Evolutionary conservation across 1,140 invertebrate species (phyloP).

Genomic region (Drosophila ananassae): DNA sequence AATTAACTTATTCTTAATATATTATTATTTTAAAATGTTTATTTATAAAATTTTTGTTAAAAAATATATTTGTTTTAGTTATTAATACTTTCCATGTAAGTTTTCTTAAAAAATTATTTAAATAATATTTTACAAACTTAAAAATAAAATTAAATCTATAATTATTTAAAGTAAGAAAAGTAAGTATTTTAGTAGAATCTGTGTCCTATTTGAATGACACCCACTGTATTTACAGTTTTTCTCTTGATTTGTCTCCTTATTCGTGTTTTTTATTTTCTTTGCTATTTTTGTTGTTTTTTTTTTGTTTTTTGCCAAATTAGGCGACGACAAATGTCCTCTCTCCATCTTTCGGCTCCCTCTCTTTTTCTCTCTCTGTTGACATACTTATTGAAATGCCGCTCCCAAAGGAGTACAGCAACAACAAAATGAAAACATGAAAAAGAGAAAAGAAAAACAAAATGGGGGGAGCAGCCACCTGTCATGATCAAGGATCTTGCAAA

Average conservation of each 20-base stretch:
- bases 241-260: not conserved
- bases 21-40: no score
- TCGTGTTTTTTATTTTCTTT: not conserved
- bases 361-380: slow-evolving; percentile 31
- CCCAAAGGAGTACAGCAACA: not conserved
- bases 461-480: not conserved
- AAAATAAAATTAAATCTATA: no score
- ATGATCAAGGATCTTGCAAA: slow-evolving; percentile 35
- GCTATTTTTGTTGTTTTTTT: slow-evolving; percentile 22
- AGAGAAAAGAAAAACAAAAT: not conserved
- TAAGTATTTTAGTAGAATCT: no score
- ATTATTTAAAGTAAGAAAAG: no score
- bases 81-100: no score
- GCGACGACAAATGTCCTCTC: slow-evolving; percentile 55
- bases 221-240: not conserved
- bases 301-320: slow-evolving; percentile 57
- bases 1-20: no score
- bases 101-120: no score
- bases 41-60: no score
- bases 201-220: not conserved
- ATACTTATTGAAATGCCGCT: slow-evolving; percentile 61
- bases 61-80: no score
- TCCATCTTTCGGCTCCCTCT: not conserved
- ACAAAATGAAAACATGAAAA: not conserved
- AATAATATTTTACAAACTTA: no score